Evolutionary conservation across 1,140 invertebrate species (phyloP), one percentile per base, ranked within the genome.

Genomic region (Ceratina calcarata): DNA sequence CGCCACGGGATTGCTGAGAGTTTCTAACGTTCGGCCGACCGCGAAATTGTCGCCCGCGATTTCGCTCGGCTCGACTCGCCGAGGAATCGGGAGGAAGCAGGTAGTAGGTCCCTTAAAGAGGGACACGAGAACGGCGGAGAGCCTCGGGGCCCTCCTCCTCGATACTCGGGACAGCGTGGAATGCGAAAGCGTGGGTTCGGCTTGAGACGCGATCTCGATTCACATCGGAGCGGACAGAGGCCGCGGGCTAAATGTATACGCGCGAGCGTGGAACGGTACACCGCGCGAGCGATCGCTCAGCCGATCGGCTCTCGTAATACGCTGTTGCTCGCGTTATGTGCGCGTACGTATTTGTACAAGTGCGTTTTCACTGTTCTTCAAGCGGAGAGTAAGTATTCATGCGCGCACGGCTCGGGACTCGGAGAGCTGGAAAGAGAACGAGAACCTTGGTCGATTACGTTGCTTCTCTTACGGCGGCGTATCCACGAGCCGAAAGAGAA

Each of bases 151-250:
- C 37, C 37, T 45, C 37, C 72, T 74, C 32, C 69, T 60, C 27
- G 67, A 68, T 62, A 82, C 67, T 45, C 65, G 61, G 37, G 55
- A 60, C 79, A 68, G 55, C 65, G 69, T 77, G 84, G 85, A 86
- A 86, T 86, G 85, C 85, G 78, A 86, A 85, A 86, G 81, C 85
- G 85, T 86, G 85, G 85, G 85, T 85, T 86, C 69, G 80, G 67
- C 73, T 79, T 3, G 80, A 83, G 82, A 86, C 85, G 84, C 81
- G 85, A 86, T 86, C 85, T 83, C 80, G 84, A 83, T 86, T 60
- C 57, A 82, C n/a, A 61, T 67, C 60, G 67, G 22, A 27, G 49
- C 51, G 51, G 53, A 3, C 80, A 65, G 27, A 49, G 32, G 61
- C 77, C 74, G 27, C 71, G 53, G 61, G 66, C 60, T 68, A 78